Percentiles rank a stretch among this genome's conserved stretches.
These are phyloP conservation scores for Tragelaphus scriptus DNA, from an alignment of 2,113 vertebrate species.

Conservation along the genomic window DNA sequence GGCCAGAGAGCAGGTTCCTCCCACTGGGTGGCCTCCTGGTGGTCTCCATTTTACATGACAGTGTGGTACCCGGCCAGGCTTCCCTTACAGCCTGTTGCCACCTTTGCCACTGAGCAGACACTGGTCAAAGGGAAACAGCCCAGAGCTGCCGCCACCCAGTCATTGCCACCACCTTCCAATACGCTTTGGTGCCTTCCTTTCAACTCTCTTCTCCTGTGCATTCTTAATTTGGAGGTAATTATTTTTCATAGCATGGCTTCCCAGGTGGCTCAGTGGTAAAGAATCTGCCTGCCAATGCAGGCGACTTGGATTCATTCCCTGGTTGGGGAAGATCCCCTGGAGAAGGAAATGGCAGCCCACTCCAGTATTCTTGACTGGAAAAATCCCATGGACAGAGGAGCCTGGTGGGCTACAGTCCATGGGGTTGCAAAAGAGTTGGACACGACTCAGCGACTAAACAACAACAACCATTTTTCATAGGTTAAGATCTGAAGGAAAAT, in stretches of 20 bases:
- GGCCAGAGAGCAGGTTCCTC: conserved; percentile 39
- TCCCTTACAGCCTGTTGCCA: neutral
- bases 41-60: neutral
- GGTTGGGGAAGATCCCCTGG: neutral
- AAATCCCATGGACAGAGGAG: neutral
- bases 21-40: neutral
- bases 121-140: neutral
- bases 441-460: neutral
- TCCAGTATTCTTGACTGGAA: neutral
- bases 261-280: neutral
- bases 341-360: neutral
- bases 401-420: neutral
- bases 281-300: neutral
- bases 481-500: neutral
- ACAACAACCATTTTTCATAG: neutral
- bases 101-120: neutral
- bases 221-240: neutral
- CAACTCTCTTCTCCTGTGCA: no score
- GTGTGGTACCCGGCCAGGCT: neutral
- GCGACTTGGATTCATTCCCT: neutral
- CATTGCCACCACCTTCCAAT: neutral
- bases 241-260: neutral
- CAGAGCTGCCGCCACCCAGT: neutral
- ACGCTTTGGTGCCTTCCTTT: neutral
- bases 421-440: neutral